Percentiles rank a stretch among this genome's conserved stretches.
phyloP scores from a whole-genome alignment of 2,888 invertebrate species.

The Caenorhabditis japonica region DNA sequence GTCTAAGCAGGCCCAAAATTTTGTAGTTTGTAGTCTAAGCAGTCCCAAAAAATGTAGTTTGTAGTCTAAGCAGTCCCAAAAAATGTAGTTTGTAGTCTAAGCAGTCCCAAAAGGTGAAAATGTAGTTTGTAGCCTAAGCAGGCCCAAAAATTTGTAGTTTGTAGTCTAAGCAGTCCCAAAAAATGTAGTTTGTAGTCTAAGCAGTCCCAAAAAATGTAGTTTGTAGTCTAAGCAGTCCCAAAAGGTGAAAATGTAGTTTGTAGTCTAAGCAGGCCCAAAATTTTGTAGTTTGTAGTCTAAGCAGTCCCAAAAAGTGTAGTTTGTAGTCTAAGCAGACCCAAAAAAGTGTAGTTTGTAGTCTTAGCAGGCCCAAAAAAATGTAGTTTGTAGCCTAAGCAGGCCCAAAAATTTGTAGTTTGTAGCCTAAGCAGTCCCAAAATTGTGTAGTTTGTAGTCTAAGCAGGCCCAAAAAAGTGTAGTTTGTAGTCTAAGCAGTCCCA shows the following conservation, averaged over 20 bases:
- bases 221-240: neutral
- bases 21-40: too few species aligned
- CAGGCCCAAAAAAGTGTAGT: too few species aligned
- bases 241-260: neutral
- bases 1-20: neutral
- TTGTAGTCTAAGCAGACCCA: too few species aligned
- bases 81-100: neutral
- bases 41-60: neutral
- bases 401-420: neutral
- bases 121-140: conserved; percentile 1
- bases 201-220: neutral
- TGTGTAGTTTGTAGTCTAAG: too few species aligned
- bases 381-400: too few species aligned
- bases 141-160: neutral
- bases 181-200: neutral
- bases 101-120: neutral
- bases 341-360: neutral
- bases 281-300: too few species aligned
- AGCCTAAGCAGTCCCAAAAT: neutral
- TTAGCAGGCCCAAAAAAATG: neutral
- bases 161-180: neutral
- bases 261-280: neutral
- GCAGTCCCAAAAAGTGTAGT: neutral
- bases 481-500: too few species aligned
- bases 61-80: neutral